These are phyloP conservation scores for Leptobrachium ailaonicum DNA, from an alignment of 2,113 vertebrate genomes.

Conservation along the genomic window DNA sequence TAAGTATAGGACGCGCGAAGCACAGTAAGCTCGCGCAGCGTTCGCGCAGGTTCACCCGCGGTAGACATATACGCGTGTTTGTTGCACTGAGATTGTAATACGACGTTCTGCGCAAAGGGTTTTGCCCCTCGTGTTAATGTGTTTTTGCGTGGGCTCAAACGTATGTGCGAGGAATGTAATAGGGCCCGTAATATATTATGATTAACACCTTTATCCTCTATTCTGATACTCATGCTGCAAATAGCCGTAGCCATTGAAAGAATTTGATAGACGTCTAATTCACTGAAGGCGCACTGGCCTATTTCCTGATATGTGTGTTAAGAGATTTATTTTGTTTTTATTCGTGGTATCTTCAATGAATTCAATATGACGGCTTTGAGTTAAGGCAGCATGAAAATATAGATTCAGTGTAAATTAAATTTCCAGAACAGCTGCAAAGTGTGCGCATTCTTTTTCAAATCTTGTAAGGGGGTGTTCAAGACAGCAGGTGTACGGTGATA, in stretches of 20 bases:
- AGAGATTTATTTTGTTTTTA: neutral
- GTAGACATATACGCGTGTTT: too few species aligned
- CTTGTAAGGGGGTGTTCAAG: too few species aligned
- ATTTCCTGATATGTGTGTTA: neutral
- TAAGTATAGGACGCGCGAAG: too few species aligned
- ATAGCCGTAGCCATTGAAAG: neutral
- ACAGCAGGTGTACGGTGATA: too few species aligned
- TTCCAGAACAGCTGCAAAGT: neutral
- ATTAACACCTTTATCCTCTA: neutral
- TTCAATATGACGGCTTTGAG: neutral
- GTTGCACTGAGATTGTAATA: too few species aligned
- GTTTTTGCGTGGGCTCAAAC: too few species aligned
- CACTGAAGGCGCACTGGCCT: neutral
- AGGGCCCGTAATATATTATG: neutral
- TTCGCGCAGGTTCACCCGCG: too few species aligned
- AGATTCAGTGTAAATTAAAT: neutral
- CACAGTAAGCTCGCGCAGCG: too few species aligned
- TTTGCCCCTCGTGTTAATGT: too few species aligned
- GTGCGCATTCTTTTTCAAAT: neutral
- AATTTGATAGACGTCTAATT: neutral
- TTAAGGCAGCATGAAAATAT: neutral
- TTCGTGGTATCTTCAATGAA: neutral
- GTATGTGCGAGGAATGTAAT: too few species aligned
- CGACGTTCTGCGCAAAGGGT: too few species aligned
- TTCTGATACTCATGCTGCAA: slow-evolving; percentile 7